Conservation (phyloP, 2,888 invertebrate genomes). For the Lobophora halterata region DNA sequence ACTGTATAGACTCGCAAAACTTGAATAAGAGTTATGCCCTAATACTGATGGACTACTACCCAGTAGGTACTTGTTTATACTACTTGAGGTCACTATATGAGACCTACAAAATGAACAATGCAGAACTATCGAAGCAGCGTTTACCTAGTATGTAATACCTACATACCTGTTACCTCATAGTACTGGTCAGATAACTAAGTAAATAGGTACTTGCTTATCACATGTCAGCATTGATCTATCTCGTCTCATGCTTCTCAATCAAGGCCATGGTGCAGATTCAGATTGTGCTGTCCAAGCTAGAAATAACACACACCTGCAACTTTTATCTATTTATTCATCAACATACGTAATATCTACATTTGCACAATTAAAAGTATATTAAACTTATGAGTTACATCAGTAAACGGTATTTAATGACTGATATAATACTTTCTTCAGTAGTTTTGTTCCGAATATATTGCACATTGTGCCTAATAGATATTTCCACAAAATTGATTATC, state of each 20-base stretch:
- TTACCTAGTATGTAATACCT: not conserved
- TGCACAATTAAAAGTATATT: slow-evolving; percentile 73
- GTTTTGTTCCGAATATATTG: slow-evolving; percentile 52
- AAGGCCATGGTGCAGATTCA: slow-evolving; percentile 25
- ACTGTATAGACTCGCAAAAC: too few species aligned
- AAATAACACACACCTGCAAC: slow-evolving; percentile 45
- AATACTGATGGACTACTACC: too few species aligned
- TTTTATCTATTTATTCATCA: slow-evolving; percentile 80
- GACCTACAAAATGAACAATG: too few species aligned
- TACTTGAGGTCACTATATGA: too few species aligned
- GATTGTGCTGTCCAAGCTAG: not conserved
- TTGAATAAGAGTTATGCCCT: too few species aligned
- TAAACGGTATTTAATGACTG: slow-evolving; percentile 58
- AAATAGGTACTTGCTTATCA: slow-evolving; percentile 26
- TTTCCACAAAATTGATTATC: slow-evolving; percentile 26
- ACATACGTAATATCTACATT: slow-evolving; percentile 81
- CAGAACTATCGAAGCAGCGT: too few species aligned
- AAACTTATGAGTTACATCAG: slow-evolving; percentile 72
- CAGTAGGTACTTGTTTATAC: too few species aligned
- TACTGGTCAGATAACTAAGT: slow-evolving; percentile 9
- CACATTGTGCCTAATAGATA: slow-evolving; percentile 46
- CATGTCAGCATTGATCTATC: too few species aligned
- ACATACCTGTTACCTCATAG: not conserved
- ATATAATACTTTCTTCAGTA: slow-evolving; percentile 63
- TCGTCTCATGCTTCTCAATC: slow-evolving; percentile 22